Evolutionary conservation across 2,113 vertebrate genomes (phyloP).

Genomic region (Antechinus stuartii): DNA sequence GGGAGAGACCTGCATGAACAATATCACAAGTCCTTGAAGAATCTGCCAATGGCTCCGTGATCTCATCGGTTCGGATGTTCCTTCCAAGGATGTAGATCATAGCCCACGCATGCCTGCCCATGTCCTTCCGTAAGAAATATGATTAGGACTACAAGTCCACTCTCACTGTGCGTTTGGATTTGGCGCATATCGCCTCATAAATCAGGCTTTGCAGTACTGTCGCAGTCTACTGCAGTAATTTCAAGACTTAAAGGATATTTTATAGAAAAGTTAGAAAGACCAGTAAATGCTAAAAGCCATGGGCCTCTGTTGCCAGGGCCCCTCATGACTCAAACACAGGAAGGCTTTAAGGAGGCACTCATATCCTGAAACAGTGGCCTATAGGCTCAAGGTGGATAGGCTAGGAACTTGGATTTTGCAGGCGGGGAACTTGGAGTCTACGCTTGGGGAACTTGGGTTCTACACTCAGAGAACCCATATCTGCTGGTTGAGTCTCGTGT

Average conservation of each 20-base stretch:
- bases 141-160: slow-evolving; percentile 35
- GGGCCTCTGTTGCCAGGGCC: background rate
- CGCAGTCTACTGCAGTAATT: background rate
- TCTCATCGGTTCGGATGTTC: background rate
- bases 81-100: background rate
- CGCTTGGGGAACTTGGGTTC: too few species aligned
- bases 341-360: background rate
- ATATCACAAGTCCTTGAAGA: background rate
- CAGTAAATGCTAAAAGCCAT: background rate
- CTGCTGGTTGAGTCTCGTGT: background rate
- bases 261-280: background rate
- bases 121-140: background rate
- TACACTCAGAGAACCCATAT: background rate
- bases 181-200: slow-evolving; percentile 49
- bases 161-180: slow-evolving; percentile 48
- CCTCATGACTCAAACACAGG: background rate
- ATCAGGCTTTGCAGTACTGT: slow-evolving; percentile 12
- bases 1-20: background rate
- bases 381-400: background rate
- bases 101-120: background rate
- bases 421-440: too few species aligned
- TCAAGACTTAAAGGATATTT: background rate
- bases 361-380: background rate
- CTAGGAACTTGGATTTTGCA: background rate
- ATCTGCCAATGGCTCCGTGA: background rate